phyloP scores from a whole-genome alignment of 2,113 vertebrate species.

The Thalassoma bifasciatum region DNA sequence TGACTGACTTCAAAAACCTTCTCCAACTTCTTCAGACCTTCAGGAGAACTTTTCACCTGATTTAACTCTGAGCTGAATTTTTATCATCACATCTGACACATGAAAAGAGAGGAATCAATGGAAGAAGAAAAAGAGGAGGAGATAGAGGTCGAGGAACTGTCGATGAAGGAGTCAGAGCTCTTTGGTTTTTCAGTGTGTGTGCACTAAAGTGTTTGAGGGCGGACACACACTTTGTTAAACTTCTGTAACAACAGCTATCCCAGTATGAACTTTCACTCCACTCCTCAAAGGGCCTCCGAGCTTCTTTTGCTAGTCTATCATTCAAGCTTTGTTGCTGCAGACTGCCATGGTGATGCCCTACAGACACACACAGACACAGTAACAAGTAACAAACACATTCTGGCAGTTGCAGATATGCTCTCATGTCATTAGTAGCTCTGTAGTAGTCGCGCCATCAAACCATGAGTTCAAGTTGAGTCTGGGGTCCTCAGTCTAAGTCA shows the following conservation, averaged over 20 bases:
- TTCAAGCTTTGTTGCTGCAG: conserved; percentile 53
- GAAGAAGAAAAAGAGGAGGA: conserved; percentile 1
- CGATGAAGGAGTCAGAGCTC: background rate
- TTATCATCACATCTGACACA: background rate
- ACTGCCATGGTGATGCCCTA: conserved; percentile 56
- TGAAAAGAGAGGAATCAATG: conserved; percentile 22
- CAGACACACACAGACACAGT: conserved; percentile 5
- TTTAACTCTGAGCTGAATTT: background rate
- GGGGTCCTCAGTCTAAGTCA: no score
- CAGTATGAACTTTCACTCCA: background rate
- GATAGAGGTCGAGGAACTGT: background rate
- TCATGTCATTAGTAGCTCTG: background rate
- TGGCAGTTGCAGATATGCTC: background rate
- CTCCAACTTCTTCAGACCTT: conserved; percentile 5
- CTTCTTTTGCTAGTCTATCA: conserved; percentile 45
- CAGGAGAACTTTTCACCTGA: conserved; percentile 15
- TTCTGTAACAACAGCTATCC: background rate
- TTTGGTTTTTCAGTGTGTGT: conserved; percentile 10
- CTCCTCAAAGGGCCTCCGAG: conserved; percentile 46
- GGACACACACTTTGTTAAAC: background rate
- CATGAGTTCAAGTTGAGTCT: no score
- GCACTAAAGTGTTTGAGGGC: background rate
- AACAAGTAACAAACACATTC: conserved; percentile 1
- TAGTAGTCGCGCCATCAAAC: no score
- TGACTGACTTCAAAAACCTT: background rate